These are phyloP conservation scores for Drosophila tanythrix DNA, from an alignment of 2,888 invertebrate genomes.

Conservation along the genomic window DNA sequence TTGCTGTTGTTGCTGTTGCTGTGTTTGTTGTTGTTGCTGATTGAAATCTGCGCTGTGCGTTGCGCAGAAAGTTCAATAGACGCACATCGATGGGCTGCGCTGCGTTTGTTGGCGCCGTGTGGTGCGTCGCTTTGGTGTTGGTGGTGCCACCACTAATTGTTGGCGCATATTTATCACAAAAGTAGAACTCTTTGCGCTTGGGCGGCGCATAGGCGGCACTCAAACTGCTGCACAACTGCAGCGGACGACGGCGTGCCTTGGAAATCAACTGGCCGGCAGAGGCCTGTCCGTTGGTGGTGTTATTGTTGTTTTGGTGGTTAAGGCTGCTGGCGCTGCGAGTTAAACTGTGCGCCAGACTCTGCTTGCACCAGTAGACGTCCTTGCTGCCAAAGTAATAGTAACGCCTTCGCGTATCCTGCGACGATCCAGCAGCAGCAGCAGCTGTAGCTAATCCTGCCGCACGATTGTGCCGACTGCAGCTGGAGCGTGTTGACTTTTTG, in stretches of 20 bases:
- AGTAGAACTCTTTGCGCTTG: constrained; percentile 68
- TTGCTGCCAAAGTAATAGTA: constrained; percentile 82
- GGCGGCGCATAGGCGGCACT: constrained; percentile 71
- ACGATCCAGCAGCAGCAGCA: background rate
- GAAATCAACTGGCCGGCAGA: constrained; percentile 55
- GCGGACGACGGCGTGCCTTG: constrained; percentile 64
- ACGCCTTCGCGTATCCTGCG: constrained; percentile 63
- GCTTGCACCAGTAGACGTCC: constrained; percentile 82
- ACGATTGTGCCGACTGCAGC: constrained; percentile 40
- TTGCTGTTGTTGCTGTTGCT: constrained; percentile 23
- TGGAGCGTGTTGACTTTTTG: constrained; percentile 37
- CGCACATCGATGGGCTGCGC: constrained; percentile 68
- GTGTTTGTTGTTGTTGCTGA: constrained; percentile 25
- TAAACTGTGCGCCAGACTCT: constrained; percentile 55
- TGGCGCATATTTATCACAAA: constrained; percentile 71
- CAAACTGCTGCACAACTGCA: constrained; percentile 67
- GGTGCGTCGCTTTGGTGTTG: background rate
- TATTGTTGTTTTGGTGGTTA: constrained; percentile 46
- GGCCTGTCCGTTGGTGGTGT: constrained; percentile 11
- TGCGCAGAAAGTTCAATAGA: constrained; percentile 76
- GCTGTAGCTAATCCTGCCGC: background rate
- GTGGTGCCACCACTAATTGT: constrained; percentile 8
- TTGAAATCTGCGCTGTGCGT: constrained; percentile 77
- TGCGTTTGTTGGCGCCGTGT: background rate
- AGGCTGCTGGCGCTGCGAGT: constrained; percentile 76